Conservation (phyloP, 2,888 invertebrate species). For the Xestia xanthographa region DNA sequence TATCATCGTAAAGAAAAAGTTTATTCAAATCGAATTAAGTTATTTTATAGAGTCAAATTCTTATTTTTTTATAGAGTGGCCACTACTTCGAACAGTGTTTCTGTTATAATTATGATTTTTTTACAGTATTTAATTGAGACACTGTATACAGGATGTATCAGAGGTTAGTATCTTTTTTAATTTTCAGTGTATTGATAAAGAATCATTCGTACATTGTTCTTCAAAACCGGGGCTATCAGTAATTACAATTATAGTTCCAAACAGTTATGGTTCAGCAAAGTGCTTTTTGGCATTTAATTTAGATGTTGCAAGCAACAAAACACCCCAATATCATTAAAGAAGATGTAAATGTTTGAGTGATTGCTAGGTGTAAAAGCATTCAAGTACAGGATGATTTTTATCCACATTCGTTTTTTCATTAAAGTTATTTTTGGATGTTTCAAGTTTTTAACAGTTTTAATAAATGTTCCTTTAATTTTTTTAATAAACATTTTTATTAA, state of each 20-base stretch:
- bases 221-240: neutral
- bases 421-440: neutral
- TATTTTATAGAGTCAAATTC: constrained; percentile 65
- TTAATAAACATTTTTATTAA: too few relatives aligned
- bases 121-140: neutral
- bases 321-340: neutral
- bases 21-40: constrained; percentile 76
- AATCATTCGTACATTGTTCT: neutral
- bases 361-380: neutral
- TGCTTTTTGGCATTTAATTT: neutral
- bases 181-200: neutral
- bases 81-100: constrained; percentile 81
- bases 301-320: neutral
- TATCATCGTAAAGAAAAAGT: constrained; percentile 74
- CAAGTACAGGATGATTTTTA: neutral
- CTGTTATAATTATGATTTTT: neutral
- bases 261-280: neutral
- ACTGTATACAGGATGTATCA: too few relatives aligned
- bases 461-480: neutral
- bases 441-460: neutral
- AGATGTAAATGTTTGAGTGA: neutral
- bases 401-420: neutral
- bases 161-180: neutral
- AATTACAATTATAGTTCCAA: neutral
- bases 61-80: constrained; percentile 82